Base-by-base conservation (phyloP, 2,113 vertebrate species). In the Corythoichthys intestinalis region DNA sequence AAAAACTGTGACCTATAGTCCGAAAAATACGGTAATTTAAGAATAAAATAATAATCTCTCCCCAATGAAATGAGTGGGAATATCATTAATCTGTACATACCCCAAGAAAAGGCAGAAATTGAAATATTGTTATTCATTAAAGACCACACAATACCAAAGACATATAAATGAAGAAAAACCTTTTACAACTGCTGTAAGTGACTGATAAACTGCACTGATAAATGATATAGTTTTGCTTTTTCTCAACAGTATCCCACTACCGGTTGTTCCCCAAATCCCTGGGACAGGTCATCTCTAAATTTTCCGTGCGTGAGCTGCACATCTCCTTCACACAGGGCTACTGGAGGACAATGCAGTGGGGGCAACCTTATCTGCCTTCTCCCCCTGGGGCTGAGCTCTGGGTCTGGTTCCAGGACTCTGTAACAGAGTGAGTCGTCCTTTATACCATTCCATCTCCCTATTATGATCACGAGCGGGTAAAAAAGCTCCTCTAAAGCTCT, bases 321-420 rank as follows among this genome's bases (percentile, higher is more conserved):
- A 94, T 96, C 34, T 92, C 93, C 75, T 94, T 96, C 81, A 96
- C 94, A 0, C 95, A 96, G 85, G 94, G 94, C 38, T 96, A 93
- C 89, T 96, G 95, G 95, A 93, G 96, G 78, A 97, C 96, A 7
- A 94, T 89, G 56, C 91, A 93, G 83, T 98, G 96, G 96, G 96
- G 97, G 0, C 94, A 95, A 80, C 95, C 96, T 0, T 94, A 93
- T 46, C 91, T 95, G 53, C 93, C 95, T 4, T 93, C 97, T 0
- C 96, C 97, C 0, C 91, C 95, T 0, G 93, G 92, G 0, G 92
- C 91, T 0, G 91, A 92, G 61, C 90, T 92, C 49, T 99, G 97
- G 96, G 96, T 95, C 70, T 99, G 96, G 96, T 99, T 98, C 83
- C 95, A 99, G 87, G 90, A 96, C 80, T 91, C 93, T 0, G 94